phyloP scores from a whole-genome alignment of 2,888 invertebrate genomes.

The Rhogogaster chlorosoma region DNA sequence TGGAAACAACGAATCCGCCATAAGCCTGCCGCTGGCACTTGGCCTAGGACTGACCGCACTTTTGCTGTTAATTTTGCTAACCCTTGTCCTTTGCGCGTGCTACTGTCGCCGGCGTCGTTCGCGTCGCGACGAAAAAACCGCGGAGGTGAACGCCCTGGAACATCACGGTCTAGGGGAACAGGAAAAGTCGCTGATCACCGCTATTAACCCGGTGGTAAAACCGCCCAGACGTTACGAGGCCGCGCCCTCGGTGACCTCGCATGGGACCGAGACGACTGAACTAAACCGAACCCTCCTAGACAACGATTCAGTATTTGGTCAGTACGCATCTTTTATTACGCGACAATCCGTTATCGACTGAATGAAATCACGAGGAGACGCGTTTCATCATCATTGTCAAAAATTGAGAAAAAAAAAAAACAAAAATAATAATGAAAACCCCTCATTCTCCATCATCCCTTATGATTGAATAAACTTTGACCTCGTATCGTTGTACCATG shows the following conservation, averaged over 20 bases:
- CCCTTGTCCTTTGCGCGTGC: slow-evolving; percentile 80
- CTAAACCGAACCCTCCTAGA: slow-evolving; percentile 90
- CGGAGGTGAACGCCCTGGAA: slow-evolving; percentile 84
- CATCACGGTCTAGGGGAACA: slow-evolving; percentile 90
- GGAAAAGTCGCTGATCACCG: slow-evolving; percentile 91
- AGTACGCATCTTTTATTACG: slow-evolving; percentile 77
- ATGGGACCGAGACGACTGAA: slow-evolving; percentile 90
- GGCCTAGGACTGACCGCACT: slow-evolving; percentile 79
- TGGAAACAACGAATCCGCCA: slow-evolving; percentile 63
- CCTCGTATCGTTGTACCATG: slow-evolving; percentile 18
- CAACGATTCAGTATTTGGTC: slow-evolving; percentile 89
- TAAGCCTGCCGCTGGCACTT: slow-evolving; percentile 78
- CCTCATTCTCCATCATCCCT: not conserved
- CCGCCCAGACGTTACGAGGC: slow-evolving; percentile 89
- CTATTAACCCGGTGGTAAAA: slow-evolving; percentile 92
- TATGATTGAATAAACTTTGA: not conserved
- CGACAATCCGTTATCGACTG: slow-evolving; percentile 66
- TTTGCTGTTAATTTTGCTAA: slow-evolving; percentile 78
- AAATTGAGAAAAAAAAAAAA: slow-evolving; percentile 30
- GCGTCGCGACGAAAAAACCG: slow-evolving; percentile 80
- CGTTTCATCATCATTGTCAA: not conserved
- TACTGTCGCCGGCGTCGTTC: slow-evolving; percentile 80
- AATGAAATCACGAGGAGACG: slow-evolving; percentile 46
- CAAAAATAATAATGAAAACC: not conserved
- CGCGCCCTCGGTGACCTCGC: slow-evolving; percentile 85